Percentiles rank a stretch among this genome's conserved stretches.
These are phyloP conservation scores for Hydropotes inermis DNA, from an alignment of 2,113 vertebrate species.

Conservation along the genomic window DNA sequence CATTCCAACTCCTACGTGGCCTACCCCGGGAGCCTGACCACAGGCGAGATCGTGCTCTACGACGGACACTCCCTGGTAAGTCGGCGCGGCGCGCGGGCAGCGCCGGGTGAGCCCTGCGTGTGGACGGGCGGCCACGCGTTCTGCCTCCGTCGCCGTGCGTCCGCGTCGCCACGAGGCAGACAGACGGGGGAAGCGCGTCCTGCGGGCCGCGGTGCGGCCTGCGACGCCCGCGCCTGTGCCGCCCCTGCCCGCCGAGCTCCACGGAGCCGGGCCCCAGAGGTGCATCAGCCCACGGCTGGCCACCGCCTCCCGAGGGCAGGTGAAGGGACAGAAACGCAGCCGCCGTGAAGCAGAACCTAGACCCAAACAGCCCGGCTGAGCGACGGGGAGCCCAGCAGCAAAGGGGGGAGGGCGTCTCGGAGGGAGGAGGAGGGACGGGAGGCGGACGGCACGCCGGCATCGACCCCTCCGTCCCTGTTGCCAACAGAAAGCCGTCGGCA, in stretches of 20 bases:
- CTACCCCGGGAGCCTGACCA: slow-evolving; percentile 91
- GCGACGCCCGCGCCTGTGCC: too few relatives aligned
- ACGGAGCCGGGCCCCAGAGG: neutral
- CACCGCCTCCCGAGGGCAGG: neutral
- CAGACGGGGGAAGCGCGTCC: neutral
- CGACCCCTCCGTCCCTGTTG: neutral
- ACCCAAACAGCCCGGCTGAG: neutral
- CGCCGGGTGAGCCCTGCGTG: neutral
- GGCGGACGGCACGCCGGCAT: accelerated
- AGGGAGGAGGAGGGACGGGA: neutral
- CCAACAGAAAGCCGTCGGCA: slow-evolving; percentile 87
- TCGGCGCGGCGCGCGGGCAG: neutral
- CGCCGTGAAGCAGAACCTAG: neutral
- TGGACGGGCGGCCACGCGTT: neutral
- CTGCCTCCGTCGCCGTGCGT: neutral
- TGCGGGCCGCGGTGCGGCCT: too few relatives aligned
- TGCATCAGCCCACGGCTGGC: accelerated
- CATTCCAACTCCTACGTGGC: slow-evolving; percentile 96
- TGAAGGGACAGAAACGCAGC: neutral
- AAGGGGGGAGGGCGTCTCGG: too few relatives aligned
- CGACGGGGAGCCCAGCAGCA: neutral
- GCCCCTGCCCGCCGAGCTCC: neutral
- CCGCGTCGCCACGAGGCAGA: neutral
- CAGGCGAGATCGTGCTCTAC: slow-evolving; percentile 93
- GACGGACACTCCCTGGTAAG: slow-evolving; percentile 95